Percentiles rank a stretch among this genome's conserved stretches.
Evolutionary conservation across 2,888 invertebrate genomes (phyloP).

Genomic region (Macrophya alboannulata): DNA sequence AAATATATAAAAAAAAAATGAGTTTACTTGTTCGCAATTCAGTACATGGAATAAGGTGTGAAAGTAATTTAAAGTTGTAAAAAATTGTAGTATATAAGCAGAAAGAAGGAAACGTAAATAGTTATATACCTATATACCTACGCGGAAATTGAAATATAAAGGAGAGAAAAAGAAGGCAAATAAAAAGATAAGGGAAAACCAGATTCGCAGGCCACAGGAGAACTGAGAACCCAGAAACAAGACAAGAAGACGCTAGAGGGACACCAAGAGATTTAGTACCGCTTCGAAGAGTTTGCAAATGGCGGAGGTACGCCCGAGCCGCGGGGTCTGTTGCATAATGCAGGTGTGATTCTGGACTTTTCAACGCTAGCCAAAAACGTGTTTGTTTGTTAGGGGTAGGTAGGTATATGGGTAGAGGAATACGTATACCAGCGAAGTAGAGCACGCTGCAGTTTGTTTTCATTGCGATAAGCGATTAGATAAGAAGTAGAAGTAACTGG

Average conservation of each 20-base stretch:
- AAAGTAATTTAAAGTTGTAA: background rate
- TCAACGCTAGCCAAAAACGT: constrained; percentile 25
- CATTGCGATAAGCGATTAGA: too few relatives aligned
- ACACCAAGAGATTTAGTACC: constrained; percentile 48
- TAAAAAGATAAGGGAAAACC: background rate
- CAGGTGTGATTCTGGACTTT: constrained; percentile 37
- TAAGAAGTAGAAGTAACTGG: too few relatives aligned
- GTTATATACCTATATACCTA: background rate
- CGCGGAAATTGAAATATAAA: background rate
- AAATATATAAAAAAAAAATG: too few relatives aligned
- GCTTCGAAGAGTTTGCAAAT: constrained; percentile 46
- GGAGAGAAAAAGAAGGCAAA: background rate
- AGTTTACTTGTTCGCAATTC: background rate
- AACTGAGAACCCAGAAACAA: background rate
- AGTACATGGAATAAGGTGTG: too few relatives aligned
- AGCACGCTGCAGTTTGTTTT: too few relatives aligned
- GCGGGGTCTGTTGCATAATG: constrained; percentile 41
- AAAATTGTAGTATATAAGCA: background rate
- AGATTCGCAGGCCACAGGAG: background rate
- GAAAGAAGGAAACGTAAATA: background rate
- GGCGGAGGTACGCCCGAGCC: constrained; percentile 11
- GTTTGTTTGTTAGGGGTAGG: background rate
- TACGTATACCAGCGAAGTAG: background rate
- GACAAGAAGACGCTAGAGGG: constrained; percentile 5
- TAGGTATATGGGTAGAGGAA: background rate